Evolutionary conservation across 2,113 vertebrate species (phyloP), one percentile per base, ranked within the genome.

Genomic region (Odocoileus hemionus): DNA sequence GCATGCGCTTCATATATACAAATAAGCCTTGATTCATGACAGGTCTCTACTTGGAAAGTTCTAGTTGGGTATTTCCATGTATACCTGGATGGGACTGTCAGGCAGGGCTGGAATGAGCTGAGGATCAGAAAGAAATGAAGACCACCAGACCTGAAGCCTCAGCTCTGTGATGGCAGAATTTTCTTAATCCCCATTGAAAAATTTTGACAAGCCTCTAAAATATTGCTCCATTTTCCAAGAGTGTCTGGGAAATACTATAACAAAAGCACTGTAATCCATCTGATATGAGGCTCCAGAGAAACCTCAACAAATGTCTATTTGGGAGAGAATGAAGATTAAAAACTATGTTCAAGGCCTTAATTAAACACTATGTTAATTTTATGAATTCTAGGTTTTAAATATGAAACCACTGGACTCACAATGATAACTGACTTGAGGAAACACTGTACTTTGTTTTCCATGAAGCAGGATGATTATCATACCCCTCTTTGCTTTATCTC

Each of bases 321-420:
- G 84, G 60, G 28, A 96, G 70, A 97, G 60, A 95, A 89, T 60
- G 43, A 95, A 97, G n/a, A 67, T 79, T 91, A 89, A 93, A 95
- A 87, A 30, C 39, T 61, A 36, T 87, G 14, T n/a, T 96, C 45
- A 84, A 19, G 28, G 39, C 64, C 94, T 97, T 97, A 97, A 86
- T 97, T 88, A 96, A 94, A 76, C 78, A 33, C 79, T 93, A 86
- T 86, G n/a, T 87, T 92, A 97, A 95, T 91, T 94, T 94, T 93
- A 79, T 97, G 84, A 91, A 96, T 95, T 95, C 5, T 57, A 10
- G 26, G 19, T 89, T 97, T 96, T 89, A 97, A 83, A 84, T 94
- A 89, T 91, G 86, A 93, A 87, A 90, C 47, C 17, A 76, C 76
- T 97, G 39, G 36, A 79, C 57, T 96, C 91, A 19, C 82, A 92